phyloP scores from a whole-genome alignment of 2,888 invertebrate species.

The Boloria euphrosyne region DNA sequence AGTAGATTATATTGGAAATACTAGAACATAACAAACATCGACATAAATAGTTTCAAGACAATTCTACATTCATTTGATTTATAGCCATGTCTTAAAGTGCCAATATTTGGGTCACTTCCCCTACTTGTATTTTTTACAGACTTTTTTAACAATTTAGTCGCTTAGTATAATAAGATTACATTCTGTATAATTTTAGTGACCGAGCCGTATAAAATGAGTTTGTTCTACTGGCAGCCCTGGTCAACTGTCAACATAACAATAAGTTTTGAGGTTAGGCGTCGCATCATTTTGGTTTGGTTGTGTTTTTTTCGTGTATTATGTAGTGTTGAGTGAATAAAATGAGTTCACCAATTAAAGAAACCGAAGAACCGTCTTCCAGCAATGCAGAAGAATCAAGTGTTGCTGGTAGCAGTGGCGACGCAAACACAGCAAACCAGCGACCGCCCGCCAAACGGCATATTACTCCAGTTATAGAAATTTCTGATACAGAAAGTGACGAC shows the following conservation, averaged over 20 bases:
- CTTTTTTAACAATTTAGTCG: too few species aligned
- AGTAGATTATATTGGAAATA: too few species aligned
- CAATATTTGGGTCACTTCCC: too few species aligned
- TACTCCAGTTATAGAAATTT: constrained; percentile 71
- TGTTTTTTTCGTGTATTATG: constrained; percentile 73
- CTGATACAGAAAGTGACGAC: constrained; percentile 76
- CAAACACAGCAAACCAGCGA: constrained; percentile 50
- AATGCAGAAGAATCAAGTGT: constrained; percentile 49
- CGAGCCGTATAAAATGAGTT: too few species aligned
- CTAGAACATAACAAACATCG: too few species aligned
- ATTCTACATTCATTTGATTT: too few species aligned
- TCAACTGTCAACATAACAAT: constrained; percentile 58
- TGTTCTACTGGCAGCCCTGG: too few species aligned
- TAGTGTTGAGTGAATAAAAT: constrained; percentile 64
- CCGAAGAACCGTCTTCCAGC: constrained; percentile 66
- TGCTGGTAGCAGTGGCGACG: constrained; percentile 46
- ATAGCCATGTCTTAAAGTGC: too few species aligned
- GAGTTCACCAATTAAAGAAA: constrained; percentile 71
- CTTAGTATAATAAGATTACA: too few species aligned
- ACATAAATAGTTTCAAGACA: too few species aligned
- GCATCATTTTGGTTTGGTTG: constrained; percentile 68
- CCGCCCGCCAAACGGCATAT: constrained; percentile 73
- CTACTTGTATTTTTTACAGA: too few species aligned
- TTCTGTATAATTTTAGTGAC: too few species aligned
- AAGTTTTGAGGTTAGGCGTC: constrained; percentile 72